Evolutionary conservation across 1,140 invertebrate species (phyloP).

Genomic region (Brachionus calyciflorus): DNA sequence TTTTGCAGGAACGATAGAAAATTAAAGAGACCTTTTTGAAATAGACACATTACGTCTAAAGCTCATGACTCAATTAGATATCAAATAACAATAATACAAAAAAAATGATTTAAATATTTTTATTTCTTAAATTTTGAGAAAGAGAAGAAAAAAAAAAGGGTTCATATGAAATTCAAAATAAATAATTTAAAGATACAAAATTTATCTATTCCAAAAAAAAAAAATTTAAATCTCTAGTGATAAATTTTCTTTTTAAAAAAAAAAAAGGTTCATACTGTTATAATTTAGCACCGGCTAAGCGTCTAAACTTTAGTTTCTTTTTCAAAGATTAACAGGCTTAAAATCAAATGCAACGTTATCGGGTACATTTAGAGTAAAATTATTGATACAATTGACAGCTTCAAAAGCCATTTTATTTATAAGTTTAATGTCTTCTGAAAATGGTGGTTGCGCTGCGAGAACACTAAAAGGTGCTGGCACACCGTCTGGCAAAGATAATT

Average conservation of each 20-base stretch:
- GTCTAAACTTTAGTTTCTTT: neutral
- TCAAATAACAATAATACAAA: too few relatives aligned
- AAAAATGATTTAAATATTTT: neutral
- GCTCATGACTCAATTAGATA: too few relatives aligned
- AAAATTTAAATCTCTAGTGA: neutral
- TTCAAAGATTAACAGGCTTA: conserved; percentile 30
- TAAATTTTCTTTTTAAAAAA: neutral
- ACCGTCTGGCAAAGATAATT: conserved; percentile 24
- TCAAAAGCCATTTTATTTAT: conserved; percentile 27
- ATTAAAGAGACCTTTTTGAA: too few relatives aligned
- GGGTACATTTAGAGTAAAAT: neutral
- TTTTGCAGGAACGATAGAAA: too few relatives aligned
- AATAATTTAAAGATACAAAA: neutral
- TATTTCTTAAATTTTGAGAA: neutral
- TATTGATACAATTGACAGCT: conserved; percentile 8
- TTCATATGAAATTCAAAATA: neutral
- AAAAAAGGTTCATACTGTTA: too few relatives aligned
- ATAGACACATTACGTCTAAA: conserved; percentile 18
- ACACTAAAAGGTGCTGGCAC: conserved; percentile 38
- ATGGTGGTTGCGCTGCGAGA: conserved; percentile 23
- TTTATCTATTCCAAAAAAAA: neutral
- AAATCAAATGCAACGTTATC: conserved; percentile 45
- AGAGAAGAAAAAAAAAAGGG: too few relatives aligned
- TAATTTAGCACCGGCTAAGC: too few relatives aligned
- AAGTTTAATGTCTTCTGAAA: conserved; percentile 28